These are phyloP conservation scores for Tiliacea aurago DNA, from an alignment of 2,888 invertebrate species.

Conservation along the genomic window DNA sequence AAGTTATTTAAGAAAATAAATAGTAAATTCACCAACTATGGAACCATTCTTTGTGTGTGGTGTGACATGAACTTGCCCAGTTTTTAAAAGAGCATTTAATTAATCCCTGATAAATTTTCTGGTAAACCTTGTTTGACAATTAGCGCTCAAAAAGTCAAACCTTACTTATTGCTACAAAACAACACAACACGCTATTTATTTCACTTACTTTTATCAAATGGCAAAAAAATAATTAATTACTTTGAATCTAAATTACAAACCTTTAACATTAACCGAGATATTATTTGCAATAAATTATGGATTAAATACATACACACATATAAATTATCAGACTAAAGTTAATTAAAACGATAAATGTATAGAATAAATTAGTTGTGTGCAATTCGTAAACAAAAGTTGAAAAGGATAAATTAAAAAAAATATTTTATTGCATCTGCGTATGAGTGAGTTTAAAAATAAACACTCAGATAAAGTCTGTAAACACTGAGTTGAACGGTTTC, in stretches of 20 bases:
- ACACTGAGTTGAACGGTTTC: constrained; percentile 77
- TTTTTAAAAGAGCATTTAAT: constrained; percentile 7
- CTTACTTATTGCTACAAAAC: constrained; percentile 20
- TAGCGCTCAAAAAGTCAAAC: constrained; percentile 33
- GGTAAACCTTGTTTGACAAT: constrained; percentile 33
- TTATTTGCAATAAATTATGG: constrained; percentile 74
- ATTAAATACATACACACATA: constrained; percentile 66
- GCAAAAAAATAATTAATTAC: constrained; percentile 73
- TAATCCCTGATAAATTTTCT: constrained; percentile 35
- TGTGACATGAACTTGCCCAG: too few species aligned
- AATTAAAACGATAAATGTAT: constrained; percentile 75
- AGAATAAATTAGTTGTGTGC: constrained; percentile 60
- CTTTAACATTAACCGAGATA: constrained; percentile 68
- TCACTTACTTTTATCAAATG: constrained; percentile 57
- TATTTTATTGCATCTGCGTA: constrained; percentile 78
- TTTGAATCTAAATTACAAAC: constrained; percentile 69
- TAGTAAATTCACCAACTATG: too few species aligned
- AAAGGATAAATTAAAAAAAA: constrained; percentile 76
- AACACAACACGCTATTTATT: constrained; percentile 55
- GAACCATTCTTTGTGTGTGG: too few species aligned
- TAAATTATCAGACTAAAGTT: constrained; percentile 71
- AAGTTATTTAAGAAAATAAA: too few species aligned
- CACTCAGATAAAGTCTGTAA: constrained; percentile 75
- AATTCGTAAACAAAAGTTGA: constrained; percentile 81
- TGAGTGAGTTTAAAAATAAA: constrained; percentile 74